Percentiles rank a stretch among this genome's conserved stretches.
phyloP scores from a whole-genome alignment of 2,113 vertebrate species.

The Strix aluco region DNA sequence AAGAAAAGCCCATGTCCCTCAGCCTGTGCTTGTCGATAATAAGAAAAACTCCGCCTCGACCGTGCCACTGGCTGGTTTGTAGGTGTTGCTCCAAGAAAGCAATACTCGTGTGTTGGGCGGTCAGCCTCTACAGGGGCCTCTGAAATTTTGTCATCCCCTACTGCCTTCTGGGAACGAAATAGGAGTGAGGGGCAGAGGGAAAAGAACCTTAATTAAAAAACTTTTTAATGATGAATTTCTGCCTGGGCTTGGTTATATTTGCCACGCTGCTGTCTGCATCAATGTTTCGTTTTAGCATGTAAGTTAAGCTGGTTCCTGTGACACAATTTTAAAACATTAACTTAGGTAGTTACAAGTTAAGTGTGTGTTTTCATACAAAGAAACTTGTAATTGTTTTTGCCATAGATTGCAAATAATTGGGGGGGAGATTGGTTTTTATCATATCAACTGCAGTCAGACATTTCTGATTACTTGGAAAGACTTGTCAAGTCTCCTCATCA shows the following conservation, averaged over 20 bases:
- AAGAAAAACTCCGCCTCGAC: accelerated
- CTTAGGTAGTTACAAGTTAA: background rate
- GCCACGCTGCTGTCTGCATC: accelerated
- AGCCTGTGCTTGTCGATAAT: accelerated
- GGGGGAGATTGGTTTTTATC: background rate
- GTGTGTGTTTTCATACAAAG: background rate
- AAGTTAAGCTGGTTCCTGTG: background rate
- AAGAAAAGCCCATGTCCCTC: accelerated
- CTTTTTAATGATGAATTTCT: accelerated
- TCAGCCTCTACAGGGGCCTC: too few relatives aligned
- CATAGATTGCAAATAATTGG: background rate
- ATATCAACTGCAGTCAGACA: accelerated
- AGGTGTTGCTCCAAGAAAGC: accelerated
- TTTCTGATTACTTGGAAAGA: background rate
- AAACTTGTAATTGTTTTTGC: accelerated
- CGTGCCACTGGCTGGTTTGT: accelerated
- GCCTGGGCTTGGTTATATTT: accelerated
- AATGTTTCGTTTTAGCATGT: accelerated
- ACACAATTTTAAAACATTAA: background rate
- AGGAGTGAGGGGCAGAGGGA: background rate
- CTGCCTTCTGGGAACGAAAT: too few relatives aligned
- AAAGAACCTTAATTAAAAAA: too few relatives aligned
- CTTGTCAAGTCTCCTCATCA: background rate
- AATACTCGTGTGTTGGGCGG: accelerated
- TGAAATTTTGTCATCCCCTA: accelerated